Percentiles rank a stretch among this genome's conserved stretches.
phyloP scores from a whole-genome alignment of 2,888 invertebrate species.

The Pristionchus exspectatus region DNA sequence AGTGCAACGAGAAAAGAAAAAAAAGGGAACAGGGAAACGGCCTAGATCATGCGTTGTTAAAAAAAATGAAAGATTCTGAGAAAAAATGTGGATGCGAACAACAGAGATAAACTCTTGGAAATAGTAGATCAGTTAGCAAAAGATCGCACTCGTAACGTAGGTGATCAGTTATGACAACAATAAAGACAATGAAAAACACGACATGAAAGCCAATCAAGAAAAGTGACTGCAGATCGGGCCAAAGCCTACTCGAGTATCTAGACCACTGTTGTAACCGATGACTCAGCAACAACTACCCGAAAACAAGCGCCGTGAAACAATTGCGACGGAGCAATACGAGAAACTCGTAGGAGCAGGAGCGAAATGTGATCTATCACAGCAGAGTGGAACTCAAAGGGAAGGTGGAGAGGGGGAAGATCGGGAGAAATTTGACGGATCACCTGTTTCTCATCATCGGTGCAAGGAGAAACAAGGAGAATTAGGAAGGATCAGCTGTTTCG shows the following conservation, averaged over 20 bases:
- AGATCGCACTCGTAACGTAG: too few relatives aligned
- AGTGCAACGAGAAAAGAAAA: too few relatives aligned
- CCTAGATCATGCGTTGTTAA: too few relatives aligned
- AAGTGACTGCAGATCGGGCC: too few relatives aligned
- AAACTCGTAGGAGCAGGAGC: slow-evolving; percentile 11
- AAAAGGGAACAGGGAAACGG: too few relatives aligned
- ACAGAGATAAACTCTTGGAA: too few relatives aligned
- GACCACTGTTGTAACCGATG: background rate
- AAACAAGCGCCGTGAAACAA: background rate
- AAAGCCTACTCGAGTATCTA: background rate
- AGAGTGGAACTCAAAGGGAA: background rate
- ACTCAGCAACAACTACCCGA: background rate
- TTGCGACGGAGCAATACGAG: background rate
- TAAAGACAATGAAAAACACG: too few relatives aligned
- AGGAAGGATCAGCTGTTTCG: background rate
- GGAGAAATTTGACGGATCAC: slow-evolving; percentile 26
- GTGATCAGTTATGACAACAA: too few relatives aligned
- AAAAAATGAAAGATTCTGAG: too few relatives aligned
- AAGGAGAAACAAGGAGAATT: background rate
- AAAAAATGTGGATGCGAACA: too few relatives aligned
- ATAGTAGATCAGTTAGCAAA: too few relatives aligned
- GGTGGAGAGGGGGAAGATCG: background rate
- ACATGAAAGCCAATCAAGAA: too few relatives aligned
- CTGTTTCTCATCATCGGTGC: background rate
- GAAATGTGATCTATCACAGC: slow-evolving; percentile 40